Base-by-base conservation (phyloP, 1,140 invertebrate species). In the Drosophila triauraria region DNA sequence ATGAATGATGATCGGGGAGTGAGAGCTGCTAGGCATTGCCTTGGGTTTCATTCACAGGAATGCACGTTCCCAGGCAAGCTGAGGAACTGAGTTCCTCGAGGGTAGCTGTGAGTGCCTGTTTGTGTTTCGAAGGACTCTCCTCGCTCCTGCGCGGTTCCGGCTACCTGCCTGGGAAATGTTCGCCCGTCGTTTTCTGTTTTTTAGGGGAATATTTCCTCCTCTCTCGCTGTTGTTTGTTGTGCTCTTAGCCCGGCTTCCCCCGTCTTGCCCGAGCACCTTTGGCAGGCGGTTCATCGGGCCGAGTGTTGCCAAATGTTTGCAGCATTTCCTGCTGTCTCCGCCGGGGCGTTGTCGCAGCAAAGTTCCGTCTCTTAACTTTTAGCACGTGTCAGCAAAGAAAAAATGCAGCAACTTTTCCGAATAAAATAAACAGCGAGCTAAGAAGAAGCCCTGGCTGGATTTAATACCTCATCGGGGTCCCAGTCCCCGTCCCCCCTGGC, bases 301-400 rank as follows among this genome's bases (percentile, higher is more conserved):
- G 80, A 87, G 78, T 88, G 84, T 87, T 88, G 80, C 85, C 84
- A 90, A 87, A 87, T 90, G 77, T 87, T 87, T 80, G 85, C 84
- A 88, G 80, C 74, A 90, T 75, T 87, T 87, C 84, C 85, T 88
- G 80, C 78, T 87, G 84, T 87, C 85, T 84, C 53, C 82, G 70
- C 64, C 61, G 42, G 70, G 80, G 80, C 79, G 78, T 75, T 46
- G 42, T 17, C 60, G 61, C 69, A 35, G 25, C 54, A 65, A 68
- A 74, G 61, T 79, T 75, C 56, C 63, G 65, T 62, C 50, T 67
- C 65, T 78, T 76, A 84, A 83, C 69, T 75, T 87, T 79, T 87
- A 88, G 86, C 84, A 81, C 84, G 80, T 87, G 84, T 90, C 84
- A 84, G 35, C n/a, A 17, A 23, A 30, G 44, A 75, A 83, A 71